These are phyloP conservation scores for Oligia fasciuncula DNA, from an alignment of 2,888 invertebrate genomes.

Conservation along the genomic window DNA sequence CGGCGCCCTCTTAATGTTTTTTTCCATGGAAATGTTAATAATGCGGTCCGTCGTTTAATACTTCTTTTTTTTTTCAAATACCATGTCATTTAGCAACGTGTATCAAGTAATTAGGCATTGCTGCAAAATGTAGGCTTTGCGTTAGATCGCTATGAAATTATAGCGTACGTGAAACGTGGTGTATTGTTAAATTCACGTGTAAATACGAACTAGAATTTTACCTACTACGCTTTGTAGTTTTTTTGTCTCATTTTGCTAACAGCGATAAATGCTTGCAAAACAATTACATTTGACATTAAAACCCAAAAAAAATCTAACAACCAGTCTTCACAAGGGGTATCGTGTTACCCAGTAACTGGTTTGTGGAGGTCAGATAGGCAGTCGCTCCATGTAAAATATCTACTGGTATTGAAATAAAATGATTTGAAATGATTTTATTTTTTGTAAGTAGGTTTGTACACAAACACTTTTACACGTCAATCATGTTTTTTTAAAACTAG, in stretches of 20 bases:
- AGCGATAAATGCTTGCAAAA: not conserved
- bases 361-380: no score
- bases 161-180: not conserved
- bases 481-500: no score
- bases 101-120: conserved; percentile 5
- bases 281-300: not conserved
- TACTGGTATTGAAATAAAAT: no score
- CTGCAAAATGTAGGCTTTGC: not conserved
- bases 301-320: no score
- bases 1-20: no score
- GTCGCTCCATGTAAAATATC: no score
- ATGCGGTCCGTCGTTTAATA: not conserved
- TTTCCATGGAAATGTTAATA: conserved; percentile 8
- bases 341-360: not conserved
- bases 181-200: not conserved
- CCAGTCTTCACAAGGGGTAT: not conserved
- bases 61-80: not conserved
- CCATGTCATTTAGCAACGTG: conserved; percentile 1
- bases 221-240: not conserved
- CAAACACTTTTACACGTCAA: no score
- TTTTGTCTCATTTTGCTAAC: not conserved
- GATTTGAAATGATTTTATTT: no score
- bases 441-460: no score
- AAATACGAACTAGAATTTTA: not conserved
- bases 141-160: conserved; percentile 17